Base-by-base conservation (phyloP, 2,888 invertebrate species). In the Cantharis nigra region DNA sequence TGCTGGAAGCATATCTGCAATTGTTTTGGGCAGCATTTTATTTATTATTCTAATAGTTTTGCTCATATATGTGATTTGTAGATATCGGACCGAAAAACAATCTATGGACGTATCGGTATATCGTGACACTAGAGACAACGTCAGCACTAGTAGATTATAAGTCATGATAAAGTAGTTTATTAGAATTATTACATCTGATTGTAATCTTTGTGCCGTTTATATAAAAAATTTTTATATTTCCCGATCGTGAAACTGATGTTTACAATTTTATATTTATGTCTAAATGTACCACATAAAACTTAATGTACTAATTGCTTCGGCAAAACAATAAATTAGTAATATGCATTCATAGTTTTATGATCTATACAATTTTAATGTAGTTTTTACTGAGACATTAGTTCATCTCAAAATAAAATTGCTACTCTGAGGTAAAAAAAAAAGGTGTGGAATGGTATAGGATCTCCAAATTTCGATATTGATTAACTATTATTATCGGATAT, bases 11-110 rank as follows among this genome's bases (percentile, higher is more conserved):
- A 94, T 96, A 78, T 92, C 93, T 0, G 95, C 95, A 0, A 92
- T 96, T 77, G 91, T 92, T 0, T 85, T 96, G 0, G 95, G 94
- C 1, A 90, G 91, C 0, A 84, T 96, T 3, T 84, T 95, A 3
- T 83, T 92, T 0, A 88, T 95, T 71, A 87, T 93, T 0, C 84
- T 95, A 0, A 90, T 95, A 65, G 86, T 91, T 49, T 49, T n/a
- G 2, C 2, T 49, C 4, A 83, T 92, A 0, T 85, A 93, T 3
- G 88, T 92, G 63, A 87, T 91, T 79, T 9, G 72, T 0, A 77
- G 69, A 63, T 80, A 72, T n/a, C 75, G 78, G 33, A 76, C 79
- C 18, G 49, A 81, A 18, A 80, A 73, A 63, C 78, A 30, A 64
- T 84, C 83, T 81, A 84, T 85, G 70, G 93, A 94, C 82, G 86